Evolutionary conservation across 2,797 vertebrate species (phyloP).

Genomic region (Heterohyrax brucei): DNA sequence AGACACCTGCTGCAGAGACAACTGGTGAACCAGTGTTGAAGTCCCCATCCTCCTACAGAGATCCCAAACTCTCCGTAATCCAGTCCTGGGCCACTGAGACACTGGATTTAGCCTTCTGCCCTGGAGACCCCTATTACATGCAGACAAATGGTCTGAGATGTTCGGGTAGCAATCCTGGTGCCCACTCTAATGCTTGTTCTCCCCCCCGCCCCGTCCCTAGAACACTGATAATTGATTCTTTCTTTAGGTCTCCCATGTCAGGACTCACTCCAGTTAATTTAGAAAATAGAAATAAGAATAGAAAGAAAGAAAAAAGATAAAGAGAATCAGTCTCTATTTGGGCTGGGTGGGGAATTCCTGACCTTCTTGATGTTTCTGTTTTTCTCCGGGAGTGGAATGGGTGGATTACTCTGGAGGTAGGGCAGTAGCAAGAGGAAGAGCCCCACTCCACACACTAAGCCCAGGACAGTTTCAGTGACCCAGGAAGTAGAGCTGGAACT

Average conservation of each 20-base stretch:
- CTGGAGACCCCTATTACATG: neutral
- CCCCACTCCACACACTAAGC: neutral
- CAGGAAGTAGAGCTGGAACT: neutral
- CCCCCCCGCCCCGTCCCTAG: neutral
- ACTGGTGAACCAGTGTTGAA: neutral
- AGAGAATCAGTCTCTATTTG: neutral
- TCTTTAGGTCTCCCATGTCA: neutral
- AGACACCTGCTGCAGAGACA: neutral
- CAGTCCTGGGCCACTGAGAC: rapidly evolving
- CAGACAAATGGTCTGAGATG: neutral
- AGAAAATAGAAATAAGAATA: neutral
- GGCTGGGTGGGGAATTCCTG: neutral
- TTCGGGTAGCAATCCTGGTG: neutral
- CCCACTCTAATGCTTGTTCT: neutral
- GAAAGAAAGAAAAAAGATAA: neutral
- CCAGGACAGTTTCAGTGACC: neutral
- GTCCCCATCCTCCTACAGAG: neutral
- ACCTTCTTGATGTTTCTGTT: neutral
- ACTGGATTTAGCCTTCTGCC: neutral
- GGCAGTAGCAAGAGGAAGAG: neutral
- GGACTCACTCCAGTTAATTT: neutral
- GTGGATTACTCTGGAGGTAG: neutral
- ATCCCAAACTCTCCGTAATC: neutral
- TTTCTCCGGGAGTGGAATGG: neutral
- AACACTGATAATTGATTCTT: neutral